phyloP scores from a whole-genome alignment of 2,888 invertebrate species.

The Perdita meconis region DNA sequence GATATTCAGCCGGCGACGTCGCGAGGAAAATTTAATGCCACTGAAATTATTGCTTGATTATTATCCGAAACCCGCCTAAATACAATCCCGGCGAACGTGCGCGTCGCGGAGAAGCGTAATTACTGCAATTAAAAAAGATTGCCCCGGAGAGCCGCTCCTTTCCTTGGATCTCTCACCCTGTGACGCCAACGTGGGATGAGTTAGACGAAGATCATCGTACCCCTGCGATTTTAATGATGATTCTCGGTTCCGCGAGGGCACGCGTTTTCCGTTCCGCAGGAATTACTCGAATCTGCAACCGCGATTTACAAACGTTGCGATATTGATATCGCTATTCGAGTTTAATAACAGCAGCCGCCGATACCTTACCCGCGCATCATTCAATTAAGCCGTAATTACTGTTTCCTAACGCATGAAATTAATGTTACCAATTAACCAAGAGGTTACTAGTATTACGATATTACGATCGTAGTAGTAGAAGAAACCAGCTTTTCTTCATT shows the following conservation, averaged over 20 bases:
- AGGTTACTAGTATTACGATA: not conserved
- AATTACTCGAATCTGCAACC: not conserved
- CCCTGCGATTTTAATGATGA: not conserved
- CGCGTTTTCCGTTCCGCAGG: not conserved
- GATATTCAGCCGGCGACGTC: not conserved
- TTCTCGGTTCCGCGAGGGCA: not conserved
- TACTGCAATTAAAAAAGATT: conserved; percentile 50
- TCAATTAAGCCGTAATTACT: conserved; percentile 3
- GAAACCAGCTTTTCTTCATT: not conserved
- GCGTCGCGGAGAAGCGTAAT: conserved; percentile 51
- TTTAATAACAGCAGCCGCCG: not conserved
- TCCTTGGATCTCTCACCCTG: conserved; percentile 21
- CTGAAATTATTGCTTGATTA: conserved; percentile 55
- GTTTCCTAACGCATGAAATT: not conserved
- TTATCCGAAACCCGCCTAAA: conserved; percentile 44
- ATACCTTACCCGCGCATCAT: conserved; percentile 1
- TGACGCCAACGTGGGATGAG: not conserved
- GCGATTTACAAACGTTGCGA: not conserved
- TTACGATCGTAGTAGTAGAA: not conserved
- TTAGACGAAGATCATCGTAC: not conserved
- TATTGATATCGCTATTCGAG: not conserved
- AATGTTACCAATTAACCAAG: too few relatives aligned
- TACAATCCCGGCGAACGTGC: conserved; percentile 4
- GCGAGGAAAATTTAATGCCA: conserved; percentile 40
- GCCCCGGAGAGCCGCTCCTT: not conserved